These are phyloP conservation scores for Sebastes cheni DNA, from an alignment of 2,797 vertebrate species.

Conservation along the genomic window DNA sequence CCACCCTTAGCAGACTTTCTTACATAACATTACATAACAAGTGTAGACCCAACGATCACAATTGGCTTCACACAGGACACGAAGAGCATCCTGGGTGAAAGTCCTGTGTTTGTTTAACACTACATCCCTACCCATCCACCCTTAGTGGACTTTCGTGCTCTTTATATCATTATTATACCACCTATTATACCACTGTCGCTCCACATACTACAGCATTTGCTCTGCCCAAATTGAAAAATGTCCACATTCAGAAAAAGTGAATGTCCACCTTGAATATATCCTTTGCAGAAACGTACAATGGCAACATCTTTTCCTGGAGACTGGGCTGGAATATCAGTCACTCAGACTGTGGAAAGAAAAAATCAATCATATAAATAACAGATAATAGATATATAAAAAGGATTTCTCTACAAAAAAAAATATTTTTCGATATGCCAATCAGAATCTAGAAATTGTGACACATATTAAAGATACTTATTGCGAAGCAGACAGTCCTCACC, in stretches of 20 bases:
- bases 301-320: too few species aligned
- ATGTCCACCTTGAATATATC: too few species aligned
- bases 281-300: too few species aligned
- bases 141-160: too few species aligned
- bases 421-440: neutral
- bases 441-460: neutral
- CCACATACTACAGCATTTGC: too few species aligned
- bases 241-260: rapidly evolving
- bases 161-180: too few species aligned
- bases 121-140: too few species aligned
- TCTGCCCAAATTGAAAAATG: too few species aligned
- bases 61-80: neutral
- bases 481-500: neutral
- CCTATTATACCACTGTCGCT: too few species aligned
- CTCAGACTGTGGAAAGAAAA: neutral
- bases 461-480: neutral
- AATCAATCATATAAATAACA: neutral
- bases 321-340: too few species aligned
- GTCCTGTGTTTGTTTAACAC: too few species aligned
- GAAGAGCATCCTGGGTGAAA: too few species aligned
- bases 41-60: rapidly evolving
- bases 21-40: neutral
- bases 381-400: neutral
- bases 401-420: neutral
- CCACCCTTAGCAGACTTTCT: neutral